Conservation (phyloP, 2,888 invertebrate species). For the Tetranychus truncatus region DNA sequence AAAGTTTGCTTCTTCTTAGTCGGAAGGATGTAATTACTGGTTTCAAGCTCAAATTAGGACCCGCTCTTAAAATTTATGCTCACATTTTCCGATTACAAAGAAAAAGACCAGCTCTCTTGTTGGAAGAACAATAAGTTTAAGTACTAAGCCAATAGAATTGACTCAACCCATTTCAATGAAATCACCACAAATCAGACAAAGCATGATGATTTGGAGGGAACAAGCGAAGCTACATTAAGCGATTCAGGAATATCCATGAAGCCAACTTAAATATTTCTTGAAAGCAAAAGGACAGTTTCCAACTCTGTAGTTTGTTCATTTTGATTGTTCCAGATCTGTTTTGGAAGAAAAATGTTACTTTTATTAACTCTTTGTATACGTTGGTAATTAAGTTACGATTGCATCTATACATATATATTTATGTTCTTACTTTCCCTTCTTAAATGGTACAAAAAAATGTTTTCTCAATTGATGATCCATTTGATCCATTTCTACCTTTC, state of each 20-base stretch:
- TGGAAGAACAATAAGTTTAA: not conserved
- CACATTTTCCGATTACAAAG: constrained; percentile 53
- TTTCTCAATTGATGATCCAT: not conserved
- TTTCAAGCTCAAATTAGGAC: constrained; percentile 62
- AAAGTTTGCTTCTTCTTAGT: constrained; percentile 59
- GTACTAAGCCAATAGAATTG: not conserved
- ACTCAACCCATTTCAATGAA: not conserved
- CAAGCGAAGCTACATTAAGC: not conserved
- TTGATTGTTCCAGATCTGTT: no score
- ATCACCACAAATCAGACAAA: not conserved
- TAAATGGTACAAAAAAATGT: not conserved
- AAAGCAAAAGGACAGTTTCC: no score
- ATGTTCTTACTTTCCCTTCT: not conserved
- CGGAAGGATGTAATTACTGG: constrained; percentile 64
- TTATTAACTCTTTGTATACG: not conserved
- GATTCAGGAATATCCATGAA: no score
- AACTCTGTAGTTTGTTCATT: no score
- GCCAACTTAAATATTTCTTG: no score
- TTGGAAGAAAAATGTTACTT: not conserved
- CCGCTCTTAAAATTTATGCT: constrained; percentile 63
- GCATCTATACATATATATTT: not conserved
- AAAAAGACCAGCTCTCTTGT: not conserved
- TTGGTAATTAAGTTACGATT: not conserved
- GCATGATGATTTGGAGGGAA: not conserved
- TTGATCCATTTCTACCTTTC: not conserved